Evolutionary conservation across 2,888 invertebrate species (phyloP), one percentile per base, ranked within the genome.

Genomic region (Scotopteryx bipunctaria): DNA sequence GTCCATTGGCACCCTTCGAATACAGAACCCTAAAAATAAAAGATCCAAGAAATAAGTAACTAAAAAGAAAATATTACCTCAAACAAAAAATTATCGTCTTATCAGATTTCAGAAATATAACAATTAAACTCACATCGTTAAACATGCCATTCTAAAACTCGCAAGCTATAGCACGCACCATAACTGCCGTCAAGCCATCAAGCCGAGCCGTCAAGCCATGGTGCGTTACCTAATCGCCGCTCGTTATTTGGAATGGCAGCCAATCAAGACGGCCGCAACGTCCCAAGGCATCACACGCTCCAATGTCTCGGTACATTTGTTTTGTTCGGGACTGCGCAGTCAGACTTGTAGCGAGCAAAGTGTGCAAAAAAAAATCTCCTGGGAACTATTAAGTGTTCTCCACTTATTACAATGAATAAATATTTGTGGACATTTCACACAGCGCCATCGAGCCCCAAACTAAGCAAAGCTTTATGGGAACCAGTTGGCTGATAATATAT

Each of bases 281-380:
- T 48, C 13, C 45, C 55, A 44, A 17, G 49, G 47, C 55, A 50
- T 53, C 55, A 53, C 45, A 31, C 38, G 23, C 33, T 44, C 60
- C 55, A 60, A 57, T 57, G 60, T 55, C 48, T 35, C 50, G 57
- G 53, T 46, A 57, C 57, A 60, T 60, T 60, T 52, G 46, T 45
- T 46, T 40, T 23, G 52, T 23, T 25, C 35, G 33, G 17, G 17
- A 5, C 13, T 2, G 32, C 17, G 13, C n/a, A 25, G 33, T 2
- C 35, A 17, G 25, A 48, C 16, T 32, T 19, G 1, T 0, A 36
- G 54, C 48, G 33, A n/a, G 2, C 19, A 37, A 42, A 14, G 15
- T 9, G 3, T 6, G 3, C 4, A 33, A 33, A 29, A 17, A 15
- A 0, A 17, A 23, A 21, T n/a, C n/a, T n/a, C n/a, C n/a, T n/a